Percentiles rank a stretch among this genome's conserved stretches.
Evolutionary conservation across 2,113 vertebrate species (phyloP).

Genomic region (Mesoclemmys tuberculata): DNA sequence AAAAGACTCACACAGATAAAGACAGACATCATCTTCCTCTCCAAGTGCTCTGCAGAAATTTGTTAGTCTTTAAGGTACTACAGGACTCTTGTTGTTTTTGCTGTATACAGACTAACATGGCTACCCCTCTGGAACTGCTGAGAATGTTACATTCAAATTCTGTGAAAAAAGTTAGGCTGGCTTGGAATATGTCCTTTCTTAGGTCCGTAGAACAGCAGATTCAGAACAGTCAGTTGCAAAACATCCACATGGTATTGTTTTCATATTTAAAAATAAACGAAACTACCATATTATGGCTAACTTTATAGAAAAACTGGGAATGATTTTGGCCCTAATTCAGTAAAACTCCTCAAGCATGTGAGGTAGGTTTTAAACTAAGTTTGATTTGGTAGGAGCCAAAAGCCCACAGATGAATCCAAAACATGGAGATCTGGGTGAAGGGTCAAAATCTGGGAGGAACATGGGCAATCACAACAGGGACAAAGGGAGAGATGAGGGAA

Average conservation of each 20-base stretch:
- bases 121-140: too few species aligned
- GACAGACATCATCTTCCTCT: too few species aligned
- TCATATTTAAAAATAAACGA: background rate
- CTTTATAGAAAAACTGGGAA: conserved; percentile 13
- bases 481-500: background rate
- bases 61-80: too few species aligned
- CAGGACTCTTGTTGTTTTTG: too few species aligned
- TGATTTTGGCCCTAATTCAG: background rate
- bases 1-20: too few species aligned
- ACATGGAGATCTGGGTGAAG: background rate
- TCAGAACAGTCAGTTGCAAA: background rate
- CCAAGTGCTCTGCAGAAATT: too few species aligned
- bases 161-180: background rate
- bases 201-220: background rate
- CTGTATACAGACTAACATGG: too few species aligned
- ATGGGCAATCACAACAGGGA: background rate
- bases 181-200: background rate
- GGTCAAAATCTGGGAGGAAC: background rate
- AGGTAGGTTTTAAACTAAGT: background rate
- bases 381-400: background rate
- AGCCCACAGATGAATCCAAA: background rate
- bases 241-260: conserved; percentile 10
- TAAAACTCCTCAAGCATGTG: background rate
- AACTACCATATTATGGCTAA: background rate
- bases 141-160: background rate